Evolutionary conservation across 2,888 invertebrate genomes (phyloP).

Genomic region (Meganola albula): DNA sequence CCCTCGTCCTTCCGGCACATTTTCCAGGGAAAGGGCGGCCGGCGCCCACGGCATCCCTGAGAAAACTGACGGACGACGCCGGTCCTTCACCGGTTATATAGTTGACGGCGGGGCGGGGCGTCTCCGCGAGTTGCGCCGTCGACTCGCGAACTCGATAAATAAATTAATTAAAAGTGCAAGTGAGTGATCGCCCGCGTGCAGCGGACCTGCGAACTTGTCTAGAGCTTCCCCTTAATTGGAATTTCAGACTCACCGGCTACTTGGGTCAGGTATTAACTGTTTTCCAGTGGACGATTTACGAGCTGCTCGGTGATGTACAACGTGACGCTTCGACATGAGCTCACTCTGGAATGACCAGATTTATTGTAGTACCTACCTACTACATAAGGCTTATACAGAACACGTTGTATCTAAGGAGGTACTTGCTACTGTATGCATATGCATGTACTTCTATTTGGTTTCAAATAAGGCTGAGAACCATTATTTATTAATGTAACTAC

Average conservation of each 20-base stretch:
- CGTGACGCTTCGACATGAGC: constrained; percentile 30
- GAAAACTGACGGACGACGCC: constrained; percentile 70
- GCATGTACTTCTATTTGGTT: too few relatives aligned
- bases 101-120: constrained; percentile 63
- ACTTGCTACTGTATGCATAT: too few relatives aligned
- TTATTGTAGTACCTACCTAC: too few relatives aligned
- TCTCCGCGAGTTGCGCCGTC: constrained; percentile 73
- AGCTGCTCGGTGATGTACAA: constrained; percentile 29
- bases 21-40: constrained; percentile 50
- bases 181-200: constrained; percentile 72
- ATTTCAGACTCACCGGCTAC: constrained; percentile 53
- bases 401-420: too few relatives aligned
- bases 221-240: constrained; percentile 67
- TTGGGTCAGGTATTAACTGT: constrained; percentile 47
- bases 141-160: constrained; percentile 76
- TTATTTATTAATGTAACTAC: too few relatives aligned
- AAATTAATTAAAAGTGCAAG: constrained; percentile 79
- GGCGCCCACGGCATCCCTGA: constrained; percentile 59
- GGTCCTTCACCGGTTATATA: constrained; percentile 60
- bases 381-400: too few relatives aligned
- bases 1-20: constrained; percentile 61
- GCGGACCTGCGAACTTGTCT: constrained; percentile 56
- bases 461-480: too few relatives aligned
- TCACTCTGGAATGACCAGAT: constrained; percentile 38
- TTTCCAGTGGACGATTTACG: constrained; percentile 44